Evolutionary conservation across 2,888 invertebrate genomes (phyloP).

Genomic region (Periphyllus acericola): DNA sequence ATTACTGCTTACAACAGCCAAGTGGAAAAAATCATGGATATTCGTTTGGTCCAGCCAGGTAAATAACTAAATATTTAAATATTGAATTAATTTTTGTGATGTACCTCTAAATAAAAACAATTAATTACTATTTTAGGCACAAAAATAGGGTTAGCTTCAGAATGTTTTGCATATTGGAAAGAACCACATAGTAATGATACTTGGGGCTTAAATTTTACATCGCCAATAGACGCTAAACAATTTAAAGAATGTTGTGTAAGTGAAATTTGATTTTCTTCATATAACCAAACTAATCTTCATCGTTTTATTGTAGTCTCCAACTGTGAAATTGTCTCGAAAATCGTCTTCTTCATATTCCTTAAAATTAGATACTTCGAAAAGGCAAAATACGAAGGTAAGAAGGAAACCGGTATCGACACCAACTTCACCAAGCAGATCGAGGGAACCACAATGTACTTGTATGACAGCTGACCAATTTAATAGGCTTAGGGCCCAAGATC

Average conservation of each 20-base stretch:
- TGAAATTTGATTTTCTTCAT: conserved; percentile 66
- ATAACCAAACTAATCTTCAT: background rate
- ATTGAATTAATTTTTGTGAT: background rate
- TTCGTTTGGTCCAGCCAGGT: conserved; percentile 97
- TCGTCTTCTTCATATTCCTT: conserved; percentile 96
- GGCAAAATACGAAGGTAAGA: conserved; percentile 86
- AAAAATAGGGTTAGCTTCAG: conserved; percentile 95
- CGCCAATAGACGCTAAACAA: conserved; percentile 95
- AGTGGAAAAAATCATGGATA: conserved; percentile 98
- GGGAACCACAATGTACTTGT: conserved; percentile 93
- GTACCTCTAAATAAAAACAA: background rate
- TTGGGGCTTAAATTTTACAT: conserved; percentile 98
- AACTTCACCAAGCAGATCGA: conserved; percentile 87
- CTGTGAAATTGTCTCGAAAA: conserved; percentile 97
- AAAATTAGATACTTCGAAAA: conserved; percentile 86
- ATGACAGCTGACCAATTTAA: conserved; percentile 94
- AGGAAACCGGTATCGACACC: conserved; percentile 93
- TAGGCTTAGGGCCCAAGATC: conserved; percentile 84
- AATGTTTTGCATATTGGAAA: conserved; percentile 99
- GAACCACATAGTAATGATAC: conserved; percentile 97
- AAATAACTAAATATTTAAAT: conserved; percentile 59
- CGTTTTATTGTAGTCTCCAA: conserved; percentile 79
- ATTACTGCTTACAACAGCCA: conserved; percentile 99
- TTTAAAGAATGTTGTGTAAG: conserved; percentile 97
- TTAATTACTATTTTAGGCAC: conserved; percentile 76